Evolutionary conservation across 2,797 vertebrate species (phyloP).

Genomic region (Etheostoma perlongum): DNA sequence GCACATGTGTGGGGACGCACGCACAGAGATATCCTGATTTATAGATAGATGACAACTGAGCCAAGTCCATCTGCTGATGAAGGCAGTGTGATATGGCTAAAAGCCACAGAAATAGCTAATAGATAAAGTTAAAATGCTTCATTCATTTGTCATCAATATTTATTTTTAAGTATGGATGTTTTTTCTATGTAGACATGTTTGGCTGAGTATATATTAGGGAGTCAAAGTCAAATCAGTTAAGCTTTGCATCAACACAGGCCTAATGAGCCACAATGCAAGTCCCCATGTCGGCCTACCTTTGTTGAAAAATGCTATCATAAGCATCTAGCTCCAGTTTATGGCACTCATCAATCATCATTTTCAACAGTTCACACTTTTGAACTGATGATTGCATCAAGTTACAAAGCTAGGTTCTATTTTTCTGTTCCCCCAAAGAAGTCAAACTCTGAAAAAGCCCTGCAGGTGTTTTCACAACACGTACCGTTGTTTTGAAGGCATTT

Average conservation of each 20-base stretch:
- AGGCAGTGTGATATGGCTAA: not conserved
- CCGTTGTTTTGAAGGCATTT: not conserved
- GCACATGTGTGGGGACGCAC: too few relatives aligned
- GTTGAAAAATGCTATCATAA: not conserved
- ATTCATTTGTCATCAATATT: too few relatives aligned
- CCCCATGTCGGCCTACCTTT: not conserved
- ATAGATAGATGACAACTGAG: slow-evolving; percentile 25
- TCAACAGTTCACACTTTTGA: not conserved
- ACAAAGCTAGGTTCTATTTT: not conserved
- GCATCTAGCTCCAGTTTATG: not conserved
- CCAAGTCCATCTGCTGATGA: slow-evolving; percentile 17
- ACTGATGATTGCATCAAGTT: not conserved
- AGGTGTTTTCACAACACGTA: not conserved
- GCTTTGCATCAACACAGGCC: not conserved
- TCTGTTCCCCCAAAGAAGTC: not conserved
- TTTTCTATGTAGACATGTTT: too few relatives aligned
- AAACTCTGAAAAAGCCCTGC: slow-evolving; percentile 3
- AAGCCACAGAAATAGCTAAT: not conserved
- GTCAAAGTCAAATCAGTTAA: not conserved
- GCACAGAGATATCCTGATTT: too few relatives aligned
- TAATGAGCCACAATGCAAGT: not conserved
- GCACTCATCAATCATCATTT: slow-evolving; percentile 1
- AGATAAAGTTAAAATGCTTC: too few relatives aligned
- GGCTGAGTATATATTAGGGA: not conserved
- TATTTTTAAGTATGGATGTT: too few relatives aligned